phyloP scores from a whole-genome alignment of 2,888 invertebrate genomes.

The Hydroisotoma schaefferi region DNA sequence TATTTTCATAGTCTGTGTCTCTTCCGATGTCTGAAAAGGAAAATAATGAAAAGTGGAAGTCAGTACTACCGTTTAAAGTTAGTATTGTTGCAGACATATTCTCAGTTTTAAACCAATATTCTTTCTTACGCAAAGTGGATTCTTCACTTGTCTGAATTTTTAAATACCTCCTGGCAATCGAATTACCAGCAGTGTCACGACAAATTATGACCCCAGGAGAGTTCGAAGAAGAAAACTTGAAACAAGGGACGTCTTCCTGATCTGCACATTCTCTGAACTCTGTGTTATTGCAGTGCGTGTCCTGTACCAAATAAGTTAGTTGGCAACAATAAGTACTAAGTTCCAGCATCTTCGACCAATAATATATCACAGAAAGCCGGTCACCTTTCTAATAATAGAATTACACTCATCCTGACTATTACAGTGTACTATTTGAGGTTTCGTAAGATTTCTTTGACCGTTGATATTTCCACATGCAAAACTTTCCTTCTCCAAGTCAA shows the following conservation, averaged over 20 bases:
- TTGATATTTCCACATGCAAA: not conserved
- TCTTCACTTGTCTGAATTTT: not conserved
- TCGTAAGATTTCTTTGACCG: not conserved
- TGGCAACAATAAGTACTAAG: too few species aligned
- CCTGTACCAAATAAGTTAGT: too few species aligned
- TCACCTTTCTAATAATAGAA: not conserved
- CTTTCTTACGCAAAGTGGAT: not conserved
- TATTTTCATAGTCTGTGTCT: not conserved
- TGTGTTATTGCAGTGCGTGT: too few species aligned
- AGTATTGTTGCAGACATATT: too few species aligned
- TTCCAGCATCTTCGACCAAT: not conserved
- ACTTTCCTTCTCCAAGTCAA: not conserved
- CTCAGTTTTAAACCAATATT: not conserved
- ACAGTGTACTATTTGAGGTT: slow-evolving; percentile 3
- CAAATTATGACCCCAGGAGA: slow-evolving; percentile 11
- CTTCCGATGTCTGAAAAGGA: not conserved
- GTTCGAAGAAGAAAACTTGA: not conserved
- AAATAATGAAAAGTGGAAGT: not conserved
- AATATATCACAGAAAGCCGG: not conserved
- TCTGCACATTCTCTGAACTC: too few species aligned
- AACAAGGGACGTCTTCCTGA: not conserved
- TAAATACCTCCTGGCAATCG: slow-evolving; percentile 2
- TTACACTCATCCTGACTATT: slow-evolving; percentile 10
- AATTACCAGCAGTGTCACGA: not conserved
- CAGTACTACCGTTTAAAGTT: too few species aligned